Evolutionary conservation across 2,113 vertebrate genomes (phyloP).

Genomic region (Pelobates fuscus): DNA sequence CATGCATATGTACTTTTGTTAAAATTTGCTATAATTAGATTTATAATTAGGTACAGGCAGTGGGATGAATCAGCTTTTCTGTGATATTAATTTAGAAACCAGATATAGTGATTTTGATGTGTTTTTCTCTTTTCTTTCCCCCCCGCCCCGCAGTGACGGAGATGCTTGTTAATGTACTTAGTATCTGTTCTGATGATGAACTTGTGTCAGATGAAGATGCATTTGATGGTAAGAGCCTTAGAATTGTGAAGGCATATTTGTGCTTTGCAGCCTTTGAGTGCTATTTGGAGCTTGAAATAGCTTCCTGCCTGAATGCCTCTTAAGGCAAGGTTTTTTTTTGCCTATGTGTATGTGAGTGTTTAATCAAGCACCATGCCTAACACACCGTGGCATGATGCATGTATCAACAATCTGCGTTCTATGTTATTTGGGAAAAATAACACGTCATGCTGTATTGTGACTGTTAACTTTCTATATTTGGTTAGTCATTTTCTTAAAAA

Average conservation of each 20-base stretch:
- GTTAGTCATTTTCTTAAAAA: no score
- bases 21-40: no score
- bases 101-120: no score
- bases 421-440: no score
- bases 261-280: conserved; percentile 3
- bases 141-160: conserved; percentile 81
- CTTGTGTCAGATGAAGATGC: conserved; percentile 92
- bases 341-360: not conserved
- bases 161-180: conserved; percentile 96
- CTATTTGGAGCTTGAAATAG: not conserved
- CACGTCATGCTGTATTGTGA: no score
- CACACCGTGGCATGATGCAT: conserved; percentile 17
- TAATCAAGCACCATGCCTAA: not conserved
- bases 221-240: conserved; percentile 85
- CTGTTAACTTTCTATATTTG: no score
- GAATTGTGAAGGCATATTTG: conserved; percentile 33
- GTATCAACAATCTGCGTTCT: not conserved
- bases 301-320: not conserved
- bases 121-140: conserved; percentile 40
- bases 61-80: no score
- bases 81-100: no score
- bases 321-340: not conserved
- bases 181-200: conserved; percentile 97
- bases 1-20: no score
- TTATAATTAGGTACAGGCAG: no score